These are phyloP conservation scores for Dicyrtoma fusca DNA, from an alignment of 2,888 invertebrate species.

Conservation along the genomic window DNA sequence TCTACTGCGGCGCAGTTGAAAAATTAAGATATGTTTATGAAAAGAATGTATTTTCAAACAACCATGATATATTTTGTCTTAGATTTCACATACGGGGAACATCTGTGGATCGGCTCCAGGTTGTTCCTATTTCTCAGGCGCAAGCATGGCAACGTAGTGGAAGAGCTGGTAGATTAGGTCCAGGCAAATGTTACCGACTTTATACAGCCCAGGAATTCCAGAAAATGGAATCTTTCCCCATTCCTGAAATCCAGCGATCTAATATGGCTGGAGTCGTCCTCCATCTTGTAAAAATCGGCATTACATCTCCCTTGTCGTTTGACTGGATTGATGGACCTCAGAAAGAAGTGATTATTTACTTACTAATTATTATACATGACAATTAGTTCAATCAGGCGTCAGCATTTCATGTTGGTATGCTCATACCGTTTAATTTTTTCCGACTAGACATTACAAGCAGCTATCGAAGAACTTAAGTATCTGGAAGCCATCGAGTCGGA, in stretches of 20 bases:
- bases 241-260: conserved; percentile 84
- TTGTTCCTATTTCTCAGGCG: conserved; percentile 82
- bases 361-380: no score
- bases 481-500: conserved; percentile 57
- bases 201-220: conserved; percentile 80
- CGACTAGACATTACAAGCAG: conserved; percentile 61
- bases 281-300: conserved; percentile 80
- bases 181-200: conserved; percentile 84
- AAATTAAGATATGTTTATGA: conserved; percentile 88
- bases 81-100: conserved; percentile 78
- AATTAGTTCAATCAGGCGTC: no score
- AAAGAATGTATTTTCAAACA: no score
- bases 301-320: conserved; percentile 76
- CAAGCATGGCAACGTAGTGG: conserved; percentile 93
- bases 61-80: no score
- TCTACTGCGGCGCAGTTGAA: conserved; percentile 61
- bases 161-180: conserved; percentile 83
- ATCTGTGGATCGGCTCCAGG: conserved; percentile 80
- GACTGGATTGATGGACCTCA: conserved; percentile 77
- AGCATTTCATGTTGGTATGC: no score
- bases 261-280: conserved; percentile 75
- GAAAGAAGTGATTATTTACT: no score
- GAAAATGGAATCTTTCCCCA: conserved; percentile 70
- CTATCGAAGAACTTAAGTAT: conserved; percentile 65
- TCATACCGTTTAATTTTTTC: neutral